Base-by-base conservation (phyloP, 2,888 invertebrate species). In the Drosophila pseudotalamancana region DNA sequence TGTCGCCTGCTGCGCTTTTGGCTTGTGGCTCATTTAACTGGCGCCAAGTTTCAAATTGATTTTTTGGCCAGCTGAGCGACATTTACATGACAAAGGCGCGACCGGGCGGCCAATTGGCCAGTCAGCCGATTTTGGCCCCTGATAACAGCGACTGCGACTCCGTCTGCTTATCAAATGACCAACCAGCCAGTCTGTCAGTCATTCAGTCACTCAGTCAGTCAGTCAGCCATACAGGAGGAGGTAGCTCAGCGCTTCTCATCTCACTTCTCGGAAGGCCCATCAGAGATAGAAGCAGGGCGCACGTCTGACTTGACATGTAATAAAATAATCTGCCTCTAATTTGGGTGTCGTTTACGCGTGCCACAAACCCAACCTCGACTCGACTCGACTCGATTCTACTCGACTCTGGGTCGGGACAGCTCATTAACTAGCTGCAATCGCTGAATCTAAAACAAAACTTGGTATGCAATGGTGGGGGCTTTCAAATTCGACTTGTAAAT, bases 321-420 rank as follows among this genome's bases (percentile, higher is more conserved):
- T 90, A 83, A 89, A 89, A 90, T 90, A 88, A 90, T 90, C 83
- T 82, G 65, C 73, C 79, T 77, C 84, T 89, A 90, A 89, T 89
- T 88, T 88, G 89, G 87, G 87, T 85, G 85, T 90, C 88, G 76
- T 75, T 89, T 89, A 84, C 90, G 78, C 82, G 76, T 75, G 85
- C 83, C 85, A 74, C 40, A 45, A 66, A 55, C 64, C 63, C 54
- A 48, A 25, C 46, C 60, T 51, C 65, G 61, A 8, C 50, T 62
- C 72, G n/a, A n/a, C n/a, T n/a, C n/a, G n/a, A n/a, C n/a, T n/a
- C n/a, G n/a, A n/a, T n/a, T n/a, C n/a, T n/a, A n/a, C n/a, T n/a
- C 53, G 51, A 35, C 57, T 49, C 39, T 51, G 45, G 48, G 18
- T 9, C 11, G 63, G 32, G 31, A 35, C 35, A 50, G 69, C 64